A percentile compares a stretch with the other conserved stretches of the same genome.
These are phyloP conservation scores for Ataeniobius toweri DNA, from an alignment of 2,797 vertebrate species.

Conservation along the genomic window DNA sequence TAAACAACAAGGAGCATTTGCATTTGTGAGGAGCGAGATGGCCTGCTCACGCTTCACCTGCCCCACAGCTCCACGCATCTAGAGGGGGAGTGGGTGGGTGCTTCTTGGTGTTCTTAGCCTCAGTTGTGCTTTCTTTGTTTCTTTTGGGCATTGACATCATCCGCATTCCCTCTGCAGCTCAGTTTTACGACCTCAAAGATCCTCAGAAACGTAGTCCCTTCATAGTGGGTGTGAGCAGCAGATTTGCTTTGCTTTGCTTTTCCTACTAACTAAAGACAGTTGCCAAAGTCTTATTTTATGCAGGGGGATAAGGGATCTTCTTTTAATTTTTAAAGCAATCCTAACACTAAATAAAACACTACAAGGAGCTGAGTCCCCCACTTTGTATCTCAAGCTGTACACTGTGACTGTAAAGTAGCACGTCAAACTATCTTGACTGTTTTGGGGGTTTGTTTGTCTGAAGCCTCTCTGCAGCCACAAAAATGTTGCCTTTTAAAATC, in stretches of 20 bases:
- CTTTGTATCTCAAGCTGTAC: constrained; percentile 78
- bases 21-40: not conserved
- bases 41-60: constrained; percentile 29
- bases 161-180: constrained; percentile 54
- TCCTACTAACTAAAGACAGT: constrained; percentile 63
- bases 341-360: constrained; percentile 48
- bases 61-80: constrained; percentile 10
- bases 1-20: constrained; percentile 33
- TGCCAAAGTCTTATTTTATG: constrained; percentile 81
- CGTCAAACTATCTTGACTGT: constrained; percentile 66
- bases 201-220: constrained; percentile 32
- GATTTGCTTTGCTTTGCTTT: constrained; percentile 38
- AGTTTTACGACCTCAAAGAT: constrained; percentile 6
- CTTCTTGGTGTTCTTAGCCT: constrained; percentile 59
- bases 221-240: constrained; percentile 34
- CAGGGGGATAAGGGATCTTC: constrained; percentile 73
- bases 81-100: constrained; percentile 10
- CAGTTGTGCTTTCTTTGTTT: constrained; percentile 55
- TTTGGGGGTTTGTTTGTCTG: constrained; percentile 3
- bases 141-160: constrained; percentile 60
- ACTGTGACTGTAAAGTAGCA: constrained; percentile 86
- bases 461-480: constrained; percentile 64
- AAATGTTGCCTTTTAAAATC: constrained; percentile 83
- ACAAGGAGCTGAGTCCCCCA: constrained; percentile 49
- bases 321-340: constrained; percentile 43